Evolutionary conservation across 2,888 invertebrate species (phyloP), one percentile per base, ranked within the genome.

Genomic region (Fabriciana adippe): DNA sequence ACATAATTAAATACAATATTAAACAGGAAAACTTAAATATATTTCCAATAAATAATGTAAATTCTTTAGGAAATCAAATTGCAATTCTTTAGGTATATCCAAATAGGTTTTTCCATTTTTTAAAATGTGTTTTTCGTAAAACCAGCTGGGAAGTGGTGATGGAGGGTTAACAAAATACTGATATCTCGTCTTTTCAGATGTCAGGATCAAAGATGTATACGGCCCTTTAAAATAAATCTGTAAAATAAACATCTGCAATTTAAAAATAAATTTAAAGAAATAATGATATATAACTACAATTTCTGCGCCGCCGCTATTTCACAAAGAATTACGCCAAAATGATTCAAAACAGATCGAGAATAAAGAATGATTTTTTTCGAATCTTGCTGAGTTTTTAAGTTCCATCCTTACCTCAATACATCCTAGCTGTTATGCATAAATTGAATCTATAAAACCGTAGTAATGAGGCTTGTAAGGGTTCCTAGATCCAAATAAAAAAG

Each of bases 151-250:
- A 0, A 88, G 75, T 0, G 76, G 71, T 14, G 81, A 78, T 3
- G 75, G 76, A 0, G 78, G 78, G 1, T 61, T 67, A 3, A 86
- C 74, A 64, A 81, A 77, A 68, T 80, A 88, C 55, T 84, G 78
- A 80, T 82, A 82, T 41, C 76, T 74, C n/a, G 78, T 75, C 4
- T 53, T 68, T 2, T 76, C 81, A 13, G 72, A 70, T 13, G 74
- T 79, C 3, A 87, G 73, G 13, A 78, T 67, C 2, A 87, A 54
- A 0, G 80, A 76, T 2, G 83, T 76, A 72, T 78, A 80, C 0
- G 75, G 74, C 0, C 81, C 82, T 74, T 80, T 79, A 72, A 88
- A 83, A 64, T 77, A 82, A 45, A 87, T 41, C 86, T 87, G 82
- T 13, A 82, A 62, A 54, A 54, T n/a, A n/a, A 55, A 65, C 2